A percentile compares a stretch with the other conserved stretches of the same genome.
Evolutionary conservation across 2,797 vertebrate species (phyloP).

Genomic region (Pachyuromys duprasi): DNA sequence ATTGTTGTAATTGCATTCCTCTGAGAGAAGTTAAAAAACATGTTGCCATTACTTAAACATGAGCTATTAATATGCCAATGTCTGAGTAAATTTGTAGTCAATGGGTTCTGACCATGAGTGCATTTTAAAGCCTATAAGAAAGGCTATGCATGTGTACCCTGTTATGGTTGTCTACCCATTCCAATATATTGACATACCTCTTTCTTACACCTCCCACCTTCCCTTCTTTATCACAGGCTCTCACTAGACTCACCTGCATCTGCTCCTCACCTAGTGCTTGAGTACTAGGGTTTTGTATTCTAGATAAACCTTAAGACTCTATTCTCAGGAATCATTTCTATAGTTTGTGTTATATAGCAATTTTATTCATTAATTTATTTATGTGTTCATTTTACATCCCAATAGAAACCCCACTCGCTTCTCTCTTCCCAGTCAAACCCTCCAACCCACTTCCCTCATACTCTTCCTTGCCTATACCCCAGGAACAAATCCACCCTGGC

Average conservation of each 20-base stretch:
- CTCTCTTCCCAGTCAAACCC: too few relatives aligned
- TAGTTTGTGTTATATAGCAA: not conserved
- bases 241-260: not conserved
- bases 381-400: too few relatives aligned
- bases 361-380: too few relatives aligned
- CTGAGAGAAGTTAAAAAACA: slow-evolving; percentile 36
- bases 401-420: too few relatives aligned
- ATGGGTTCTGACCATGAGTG: not conserved
- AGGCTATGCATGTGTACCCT: too few relatives aligned
- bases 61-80: not conserved
- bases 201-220: not conserved
- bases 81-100: not conserved
- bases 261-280: too few relatives aligned
- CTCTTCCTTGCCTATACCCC: too few relatives aligned
- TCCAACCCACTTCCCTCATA: too few relatives aligned
- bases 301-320: not conserved
- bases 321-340: not conserved
- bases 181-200: not conserved
- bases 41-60: not conserved
- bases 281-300: not conserved
- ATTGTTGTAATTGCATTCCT: slow-evolving; percentile 7
- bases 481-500: too few relatives aligned
- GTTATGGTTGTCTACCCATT: not conserved
- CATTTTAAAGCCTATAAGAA: not conserved
- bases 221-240: not conserved